Conservation (phyloP, 1,140 invertebrate genomes). For the Argopecten irradians region DNA sequence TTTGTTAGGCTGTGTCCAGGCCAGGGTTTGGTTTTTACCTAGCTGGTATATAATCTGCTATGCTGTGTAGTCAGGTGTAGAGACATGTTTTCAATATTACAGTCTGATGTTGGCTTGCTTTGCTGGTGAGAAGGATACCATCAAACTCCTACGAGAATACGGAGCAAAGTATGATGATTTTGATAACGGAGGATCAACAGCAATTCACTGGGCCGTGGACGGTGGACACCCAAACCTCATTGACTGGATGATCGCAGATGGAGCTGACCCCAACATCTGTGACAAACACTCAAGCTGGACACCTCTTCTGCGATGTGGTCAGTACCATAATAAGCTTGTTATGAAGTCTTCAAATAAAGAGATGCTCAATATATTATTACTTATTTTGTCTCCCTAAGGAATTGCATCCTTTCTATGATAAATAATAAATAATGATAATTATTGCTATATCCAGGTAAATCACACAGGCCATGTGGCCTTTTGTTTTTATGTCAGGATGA, state of each 20-base stretch:
- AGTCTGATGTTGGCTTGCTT: constrained; percentile 74
- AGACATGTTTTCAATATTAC: constrained; percentile 26
- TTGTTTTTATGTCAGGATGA: no score
- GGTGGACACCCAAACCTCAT: constrained; percentile 68
- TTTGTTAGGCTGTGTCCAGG: no score
- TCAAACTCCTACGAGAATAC: constrained; percentile 65
- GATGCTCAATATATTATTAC: no score
- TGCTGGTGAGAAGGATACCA: constrained; percentile 65
- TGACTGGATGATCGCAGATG: constrained; percentile 72
- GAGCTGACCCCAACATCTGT: constrained; percentile 68
- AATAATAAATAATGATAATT: no score
- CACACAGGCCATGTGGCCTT: no score
- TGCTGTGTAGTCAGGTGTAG: no score
- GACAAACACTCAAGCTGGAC: constrained; percentile 72
- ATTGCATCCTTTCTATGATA: no score
- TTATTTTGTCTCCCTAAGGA: no score
- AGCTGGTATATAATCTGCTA: no score
- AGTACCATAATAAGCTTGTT: constrained; percentile 23
- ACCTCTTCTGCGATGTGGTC: constrained; percentile 73
- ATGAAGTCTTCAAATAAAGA: no score
- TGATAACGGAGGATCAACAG: constrained; percentile 72
- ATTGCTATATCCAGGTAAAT: no score
- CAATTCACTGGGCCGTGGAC: constrained; percentile 75
- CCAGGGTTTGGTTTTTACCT: no score
- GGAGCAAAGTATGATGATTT: constrained; percentile 66